Conservation (phyloP, 37 sponge, comb jelly and placozoan genomes). For the Bolinopsis microptera region DNA sequence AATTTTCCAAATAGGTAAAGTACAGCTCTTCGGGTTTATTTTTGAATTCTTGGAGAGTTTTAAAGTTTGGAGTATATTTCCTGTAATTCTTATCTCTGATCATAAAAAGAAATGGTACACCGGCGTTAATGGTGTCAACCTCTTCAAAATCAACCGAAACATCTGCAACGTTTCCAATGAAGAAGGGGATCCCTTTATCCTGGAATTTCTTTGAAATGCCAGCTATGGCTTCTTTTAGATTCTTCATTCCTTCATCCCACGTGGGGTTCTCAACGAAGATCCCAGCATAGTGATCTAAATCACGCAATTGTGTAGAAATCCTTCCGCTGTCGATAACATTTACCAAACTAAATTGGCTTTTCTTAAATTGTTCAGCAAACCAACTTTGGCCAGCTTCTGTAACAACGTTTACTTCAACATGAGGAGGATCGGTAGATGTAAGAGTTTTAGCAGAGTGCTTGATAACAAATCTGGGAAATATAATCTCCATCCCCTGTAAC, state of each 20-base stretch:
- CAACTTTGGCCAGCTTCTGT: not conserved
- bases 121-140: not conserved
- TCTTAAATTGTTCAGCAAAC: not conserved
- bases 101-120: not conserved
- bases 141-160: not conserved
- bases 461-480: not conserved
- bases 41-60: not conserved
- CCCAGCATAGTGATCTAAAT: not conserved
- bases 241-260: not conserved
- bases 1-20: not conserved
- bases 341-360: not conserved
- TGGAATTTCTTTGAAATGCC: not conserved
- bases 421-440: not conserved
- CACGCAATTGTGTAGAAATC: not conserved
- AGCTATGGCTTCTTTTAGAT: not conserved
- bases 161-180: conserved; percentile 18
- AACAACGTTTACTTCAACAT: not conserved
- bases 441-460: not conserved
- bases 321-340: not conserved
- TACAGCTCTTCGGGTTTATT: not conserved
- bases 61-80: not conserved
- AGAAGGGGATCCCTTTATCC: not conserved
- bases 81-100: not conserved
- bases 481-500: not conserved
- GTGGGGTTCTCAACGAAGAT: not conserved